phyloP scores from a whole-genome alignment of 2,888 invertebrate species.

The Folsomia manolachei region DNA sequence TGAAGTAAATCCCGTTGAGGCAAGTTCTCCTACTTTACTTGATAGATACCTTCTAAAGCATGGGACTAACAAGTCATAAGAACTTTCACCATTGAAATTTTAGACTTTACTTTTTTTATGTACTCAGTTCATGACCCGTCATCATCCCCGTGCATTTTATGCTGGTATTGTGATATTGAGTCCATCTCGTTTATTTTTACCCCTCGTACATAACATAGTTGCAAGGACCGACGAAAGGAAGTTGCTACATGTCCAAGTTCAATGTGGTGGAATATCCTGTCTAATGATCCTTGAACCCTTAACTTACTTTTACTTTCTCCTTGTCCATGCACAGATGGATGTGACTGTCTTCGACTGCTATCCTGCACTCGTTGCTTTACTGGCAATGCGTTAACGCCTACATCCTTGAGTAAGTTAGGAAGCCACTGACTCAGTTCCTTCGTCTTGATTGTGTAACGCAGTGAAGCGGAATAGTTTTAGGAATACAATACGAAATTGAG shows the following conservation, averaged over 20 bases:
- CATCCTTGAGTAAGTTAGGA: slow-evolving; percentile 6
- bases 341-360: background rate
- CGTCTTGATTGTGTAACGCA: background rate
- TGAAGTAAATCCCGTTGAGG: too few relatives aligned
- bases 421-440: slow-evolving; percentile 5
- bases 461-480: background rate
- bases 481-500: background rate
- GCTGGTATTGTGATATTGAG: background rate
- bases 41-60: background rate
- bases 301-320: slow-evolving; percentile 17
- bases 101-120: background rate
- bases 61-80: background rate
- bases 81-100: background rate
- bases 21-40: too few relatives aligned
- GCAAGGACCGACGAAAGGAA: slow-evolving; percentile 2
- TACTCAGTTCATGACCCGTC: background rate
- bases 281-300: slow-evolving; percentile 21
- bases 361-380: background rate
- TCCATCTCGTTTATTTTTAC: background rate
- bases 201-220: too few relatives aligned
- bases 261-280: slow-evolving; percentile 16
- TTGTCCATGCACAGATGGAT: background rate
- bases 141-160: background rate
- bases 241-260: slow-evolving; percentile 22
- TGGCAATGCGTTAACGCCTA: slow-evolving; percentile 13